Percentiles rank a stretch among this genome's conserved stretches.
phyloP scores from a whole-genome alignment of 1,140 invertebrate genomes.

The Drosophila sechellia region DNA sequence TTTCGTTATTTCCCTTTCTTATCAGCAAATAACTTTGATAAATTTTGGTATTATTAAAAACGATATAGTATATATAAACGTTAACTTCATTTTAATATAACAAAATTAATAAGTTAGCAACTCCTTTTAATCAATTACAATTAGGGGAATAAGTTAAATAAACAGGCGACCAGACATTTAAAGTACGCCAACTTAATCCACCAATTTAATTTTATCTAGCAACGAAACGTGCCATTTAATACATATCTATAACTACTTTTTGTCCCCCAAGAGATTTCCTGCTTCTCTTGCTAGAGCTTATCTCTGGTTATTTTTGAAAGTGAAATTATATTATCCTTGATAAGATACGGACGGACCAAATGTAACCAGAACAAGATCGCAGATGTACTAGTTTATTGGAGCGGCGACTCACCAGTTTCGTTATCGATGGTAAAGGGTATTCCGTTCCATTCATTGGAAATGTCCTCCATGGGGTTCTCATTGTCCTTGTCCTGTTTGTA shows the following conservation, averaged over 20 bases:
- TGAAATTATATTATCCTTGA: slow-evolving; percentile 49
- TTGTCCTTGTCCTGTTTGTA: slow-evolving; percentile 65
- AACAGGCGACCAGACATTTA: background rate
- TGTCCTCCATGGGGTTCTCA: slow-evolving; percentile 57
- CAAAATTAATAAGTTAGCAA: background rate
- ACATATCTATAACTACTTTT: slow-evolving; percentile 1
- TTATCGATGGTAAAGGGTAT: slow-evolving; percentile 93
- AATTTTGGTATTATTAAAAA: background rate
- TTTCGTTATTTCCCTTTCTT: slow-evolving; percentile 25
- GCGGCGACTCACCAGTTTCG: slow-evolving; percentile 91
- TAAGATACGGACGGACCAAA: slow-evolving; percentile 31
- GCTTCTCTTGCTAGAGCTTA: slow-evolving; percentile 18
- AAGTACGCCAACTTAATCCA: background rate
- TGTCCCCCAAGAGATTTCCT: slow-evolving; percentile 11
- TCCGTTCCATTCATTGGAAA: slow-evolving; percentile 89
- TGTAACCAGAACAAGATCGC: slow-evolving; percentile 32
- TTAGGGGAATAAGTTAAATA: background rate
- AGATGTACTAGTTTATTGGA: background rate
- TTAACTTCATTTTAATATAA: too few species aligned
- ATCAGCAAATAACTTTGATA: slow-evolving; percentile 2
- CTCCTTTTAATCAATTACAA: background rate
- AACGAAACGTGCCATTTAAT: slow-evolving; percentile 22
- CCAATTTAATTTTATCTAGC: background rate
- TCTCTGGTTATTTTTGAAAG: slow-evolving; percentile 40
- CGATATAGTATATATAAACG: background rate